A percentile compares a stretch with the other conserved stretches of the same genome.
Conservation (phyloP, 2,797 vertebrate species). For the Rhynchotus rufescens region DNA sequence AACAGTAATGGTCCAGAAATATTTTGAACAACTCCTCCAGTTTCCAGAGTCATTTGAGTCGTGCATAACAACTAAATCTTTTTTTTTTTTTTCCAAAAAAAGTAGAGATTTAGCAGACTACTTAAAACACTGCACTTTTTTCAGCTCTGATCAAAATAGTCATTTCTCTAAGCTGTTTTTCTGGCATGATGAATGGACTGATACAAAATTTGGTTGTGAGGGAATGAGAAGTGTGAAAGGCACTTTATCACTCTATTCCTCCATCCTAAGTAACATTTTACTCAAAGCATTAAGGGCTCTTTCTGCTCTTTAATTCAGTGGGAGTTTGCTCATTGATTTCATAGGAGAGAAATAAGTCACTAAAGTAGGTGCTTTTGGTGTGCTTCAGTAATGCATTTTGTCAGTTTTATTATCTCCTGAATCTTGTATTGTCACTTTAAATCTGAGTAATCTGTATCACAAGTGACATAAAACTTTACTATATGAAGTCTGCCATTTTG, state of each 20-base stretch:
- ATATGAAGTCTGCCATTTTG: constrained; percentile 61
- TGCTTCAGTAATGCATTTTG: constrained; percentile 20
- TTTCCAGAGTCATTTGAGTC: not conserved
- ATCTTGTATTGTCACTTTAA: constrained; percentile 56
- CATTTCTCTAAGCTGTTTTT: not conserved
- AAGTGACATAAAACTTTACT: constrained; percentile 45
- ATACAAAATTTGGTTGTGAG: not conserved
- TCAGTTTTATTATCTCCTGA: constrained; percentile 39
- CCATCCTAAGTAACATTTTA: not conserved
- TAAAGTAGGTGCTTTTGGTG: not conserved
- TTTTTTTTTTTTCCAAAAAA: not conserved
- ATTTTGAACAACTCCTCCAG: not conserved
- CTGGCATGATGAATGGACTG: not conserved
- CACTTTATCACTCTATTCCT: not conserved
- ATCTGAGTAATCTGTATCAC: not conserved
- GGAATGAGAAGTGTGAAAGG: not conserved
- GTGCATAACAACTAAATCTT: not conserved
- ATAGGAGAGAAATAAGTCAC: not conserved
- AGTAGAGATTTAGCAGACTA: not conserved
- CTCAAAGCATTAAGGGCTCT: not conserved
- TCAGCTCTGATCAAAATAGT: not conserved
- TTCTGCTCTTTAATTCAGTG: not conserved
- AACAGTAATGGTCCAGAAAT: not conserved
- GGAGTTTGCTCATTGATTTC: constrained; percentile 3
- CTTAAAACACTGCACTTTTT: not conserved